Evolutionary conservation across 2,888 invertebrate genomes (phyloP), one percentile per base, ranked within the genome.

Genomic region (Steromphala cineraria): DNA sequence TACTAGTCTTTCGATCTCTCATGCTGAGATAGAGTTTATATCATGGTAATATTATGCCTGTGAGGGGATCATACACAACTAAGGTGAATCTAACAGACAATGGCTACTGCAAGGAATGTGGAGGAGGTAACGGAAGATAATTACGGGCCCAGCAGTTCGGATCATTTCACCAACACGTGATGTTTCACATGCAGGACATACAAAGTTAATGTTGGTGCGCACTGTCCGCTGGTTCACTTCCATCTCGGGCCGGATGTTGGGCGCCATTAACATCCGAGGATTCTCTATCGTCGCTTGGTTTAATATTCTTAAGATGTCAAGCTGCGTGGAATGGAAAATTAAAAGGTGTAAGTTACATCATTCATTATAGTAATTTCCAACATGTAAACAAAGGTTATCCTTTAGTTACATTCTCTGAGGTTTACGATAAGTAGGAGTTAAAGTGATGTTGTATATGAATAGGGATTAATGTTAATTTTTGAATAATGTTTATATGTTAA

Each of bases 161-260:
- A 76, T 76, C 53, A 75, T 75, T 21, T 53, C 40, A 75, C 52
- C 75, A 53, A 75, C 75, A 55, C 76, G 76, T 31, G 53, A 53
- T 8, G 53, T n/a, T 46, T 78, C 19, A 71, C 74, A 67, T 81
- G 53, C 53, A 53, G 71, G 67, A 87, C 89, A 89, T 87, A 90
- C 91, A 94, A 98, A 98, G 94, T 99, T 98, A 94, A 99, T 99
- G 95, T 99, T 99, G 89, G 99, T 99, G 94, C 99, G 95, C 87
- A 99, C 96, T 81, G 98, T 96, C 89, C 99, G 96, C 94, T 98
- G 97, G 94, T 98, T 96, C 84, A 98, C 95, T 79, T 97, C 97
- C 94, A 98, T 98, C 75, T 97, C 96, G 81, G 98, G 98, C 92
- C 99, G 95, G 94, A 96, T 98, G 95, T 99, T 99, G 95, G 98